Evolutionary conservation across 2,888 invertebrate species (phyloP).

Genomic region (Protodeltote pygarga): DNA sequence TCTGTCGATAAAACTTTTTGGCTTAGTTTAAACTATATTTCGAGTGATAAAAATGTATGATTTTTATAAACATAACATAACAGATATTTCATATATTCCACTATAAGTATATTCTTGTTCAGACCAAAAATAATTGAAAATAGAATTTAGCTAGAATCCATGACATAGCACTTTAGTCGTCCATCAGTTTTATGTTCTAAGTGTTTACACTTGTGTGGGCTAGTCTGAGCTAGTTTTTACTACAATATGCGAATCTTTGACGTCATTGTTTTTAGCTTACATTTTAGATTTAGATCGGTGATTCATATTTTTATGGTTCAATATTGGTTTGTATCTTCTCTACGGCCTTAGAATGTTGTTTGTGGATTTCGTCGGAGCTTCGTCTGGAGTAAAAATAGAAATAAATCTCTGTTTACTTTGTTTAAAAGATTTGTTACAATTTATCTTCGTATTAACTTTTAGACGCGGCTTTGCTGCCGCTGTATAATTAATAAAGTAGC

Average conservation of each 20-base stretch:
- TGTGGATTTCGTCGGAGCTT: too few species aligned
- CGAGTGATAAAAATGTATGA: too few species aligned
- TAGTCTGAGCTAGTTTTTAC: slow-evolving; percentile 31
- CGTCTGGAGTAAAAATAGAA: slow-evolving; percentile 10
- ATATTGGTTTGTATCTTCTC: neutral
- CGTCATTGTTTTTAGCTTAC: slow-evolving; percentile 36
- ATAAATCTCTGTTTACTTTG: slow-evolving; percentile 9
- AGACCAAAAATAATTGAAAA: slow-evolving; percentile 27
- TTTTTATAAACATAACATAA: too few species aligned
- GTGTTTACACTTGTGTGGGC: slow-evolving; percentile 20
- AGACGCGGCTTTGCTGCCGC: too few species aligned
- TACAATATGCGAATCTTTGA: slow-evolving; percentile 30
- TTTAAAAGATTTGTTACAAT: slow-evolving; percentile 2
- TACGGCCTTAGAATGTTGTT: too few species aligned
- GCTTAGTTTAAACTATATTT: too few species aligned
- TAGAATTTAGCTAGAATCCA: slow-evolving; percentile 18
- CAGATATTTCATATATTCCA: neutral
- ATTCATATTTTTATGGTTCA: slow-evolving; percentile 38
- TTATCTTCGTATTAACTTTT: too few species aligned
- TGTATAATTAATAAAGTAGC: too few species aligned
- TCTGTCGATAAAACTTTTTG: too few species aligned
- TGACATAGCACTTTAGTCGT: slow-evolving; percentile 34
- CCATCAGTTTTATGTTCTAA: slow-evolving; percentile 37
- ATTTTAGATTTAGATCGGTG: slow-evolving; percentile 21
- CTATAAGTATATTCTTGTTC: neutral